Conservation (phyloP, 2,888 invertebrate species). For the Drosophila testacea region DNA sequence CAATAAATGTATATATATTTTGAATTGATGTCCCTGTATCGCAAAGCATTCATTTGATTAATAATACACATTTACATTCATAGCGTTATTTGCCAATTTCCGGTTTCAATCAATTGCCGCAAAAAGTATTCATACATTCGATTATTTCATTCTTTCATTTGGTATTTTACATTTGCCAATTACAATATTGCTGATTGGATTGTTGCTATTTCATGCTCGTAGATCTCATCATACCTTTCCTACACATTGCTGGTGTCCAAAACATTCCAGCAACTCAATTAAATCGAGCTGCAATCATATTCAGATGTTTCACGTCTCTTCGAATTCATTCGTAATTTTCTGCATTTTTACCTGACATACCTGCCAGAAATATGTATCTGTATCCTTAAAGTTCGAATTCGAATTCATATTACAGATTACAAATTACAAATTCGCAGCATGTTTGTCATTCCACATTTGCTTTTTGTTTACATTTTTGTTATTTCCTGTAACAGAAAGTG, state of each 20-base stretch:
- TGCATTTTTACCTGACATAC: conserved; percentile 34
- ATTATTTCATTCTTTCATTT: conserved; percentile 54
- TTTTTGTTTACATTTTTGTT: conserved; percentile 33
- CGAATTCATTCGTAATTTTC: conserved; percentile 18
- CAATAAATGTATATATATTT: background rate
- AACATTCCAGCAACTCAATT: conserved; percentile 70
- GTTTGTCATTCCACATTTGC: conserved; percentile 72
- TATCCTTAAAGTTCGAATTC: conserved; percentile 59
- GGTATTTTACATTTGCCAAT: conserved; percentile 70
- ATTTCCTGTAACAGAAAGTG: conserved; percentile 6
- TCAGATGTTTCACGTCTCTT: conserved; percentile 47
- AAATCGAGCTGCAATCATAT: conserved; percentile 74
- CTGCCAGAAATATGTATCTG: conserved; percentile 31
- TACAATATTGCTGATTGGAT: conserved; percentile 75
- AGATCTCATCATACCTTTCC: conserved; percentile 7
- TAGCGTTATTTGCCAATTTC: conserved; percentile 59
- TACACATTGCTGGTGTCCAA: background rate
- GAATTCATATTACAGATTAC: conserved; percentile 73
- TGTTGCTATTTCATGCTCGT: conserved; percentile 55
- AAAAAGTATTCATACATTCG: conserved; percentile 71
- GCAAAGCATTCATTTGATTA: background rate
- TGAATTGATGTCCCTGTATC: background rate
- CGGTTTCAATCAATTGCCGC: conserved; percentile 68
- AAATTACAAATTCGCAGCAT: conserved; percentile 77
- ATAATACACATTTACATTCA: conserved; percentile 31